phyloP scores from a whole-genome alignment of 2,797 vertebrate species.

The Apogon hyalosoma region DNA sequence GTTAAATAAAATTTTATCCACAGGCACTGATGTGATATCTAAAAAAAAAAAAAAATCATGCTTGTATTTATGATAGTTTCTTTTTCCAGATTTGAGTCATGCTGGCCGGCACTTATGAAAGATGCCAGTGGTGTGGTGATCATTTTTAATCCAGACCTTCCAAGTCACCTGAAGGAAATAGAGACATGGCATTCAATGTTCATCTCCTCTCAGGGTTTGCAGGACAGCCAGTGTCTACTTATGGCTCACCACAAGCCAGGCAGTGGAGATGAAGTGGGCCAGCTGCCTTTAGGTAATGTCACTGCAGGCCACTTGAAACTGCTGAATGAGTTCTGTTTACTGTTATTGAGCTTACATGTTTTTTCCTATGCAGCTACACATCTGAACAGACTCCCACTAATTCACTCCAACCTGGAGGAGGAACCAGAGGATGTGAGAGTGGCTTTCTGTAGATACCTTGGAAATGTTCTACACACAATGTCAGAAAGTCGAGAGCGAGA shows the following conservation, averaged over 20 bases:
- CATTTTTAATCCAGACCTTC: conserved; percentile 91
- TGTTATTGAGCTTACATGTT: conserved; percentile 19
- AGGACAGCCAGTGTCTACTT: conserved; percentile 91
- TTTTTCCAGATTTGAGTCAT: conserved; percentile 90
- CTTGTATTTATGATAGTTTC: background rate
- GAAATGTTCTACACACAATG: conserved; percentile 85
- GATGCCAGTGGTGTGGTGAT: conserved; percentile 92
- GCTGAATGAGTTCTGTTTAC: conserved; percentile 1
- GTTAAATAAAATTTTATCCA: conserved; percentile 31
- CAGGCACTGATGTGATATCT: background rate
- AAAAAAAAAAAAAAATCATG: no score
- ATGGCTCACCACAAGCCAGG: conserved; percentile 96
- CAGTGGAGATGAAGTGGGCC: conserved; percentile 76
- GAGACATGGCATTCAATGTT: conserved; percentile 93
- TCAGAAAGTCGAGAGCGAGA: conserved; percentile 93
- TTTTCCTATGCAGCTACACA: conserved; percentile 83
- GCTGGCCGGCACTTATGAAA: conserved; percentile 96
- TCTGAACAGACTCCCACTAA: conserved; percentile 87
- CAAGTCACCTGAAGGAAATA: conserved; percentile 92
- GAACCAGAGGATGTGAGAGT: conserved; percentile 91
- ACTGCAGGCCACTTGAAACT: background rate
- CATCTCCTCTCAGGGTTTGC: conserved; percentile 89
- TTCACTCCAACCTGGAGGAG: conserved; percentile 95
- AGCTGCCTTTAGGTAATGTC: conserved; percentile 86
- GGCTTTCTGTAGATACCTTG: conserved; percentile 91